Conservation (phyloP, 2,113 vertebrate species). For the Emydura subglobosa region DNA sequence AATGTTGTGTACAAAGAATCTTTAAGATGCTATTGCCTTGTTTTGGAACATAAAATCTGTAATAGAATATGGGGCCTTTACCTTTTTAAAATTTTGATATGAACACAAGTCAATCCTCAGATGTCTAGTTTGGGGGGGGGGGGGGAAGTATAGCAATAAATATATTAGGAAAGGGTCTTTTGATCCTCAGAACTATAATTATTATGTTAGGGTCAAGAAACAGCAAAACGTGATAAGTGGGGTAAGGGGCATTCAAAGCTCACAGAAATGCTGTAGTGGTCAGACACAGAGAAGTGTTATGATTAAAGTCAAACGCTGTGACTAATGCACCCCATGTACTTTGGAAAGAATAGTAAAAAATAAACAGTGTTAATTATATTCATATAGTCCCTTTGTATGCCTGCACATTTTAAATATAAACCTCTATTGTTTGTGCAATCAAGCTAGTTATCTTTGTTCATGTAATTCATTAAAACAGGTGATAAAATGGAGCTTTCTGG, state of each 20-base stretch:
- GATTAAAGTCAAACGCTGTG: neutral
- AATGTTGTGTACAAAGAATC: neutral
- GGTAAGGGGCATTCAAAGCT: neutral
- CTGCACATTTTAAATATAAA: neutral
- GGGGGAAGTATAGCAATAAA: conserved; percentile 10
- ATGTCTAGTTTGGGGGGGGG: neutral
- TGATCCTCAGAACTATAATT: neutral
- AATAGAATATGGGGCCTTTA: neutral
- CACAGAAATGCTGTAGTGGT: neutral
- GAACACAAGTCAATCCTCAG: neutral
- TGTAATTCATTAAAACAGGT: neutral
- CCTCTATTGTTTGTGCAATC: neutral
- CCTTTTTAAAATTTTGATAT: neutral
- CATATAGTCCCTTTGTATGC: neutral
- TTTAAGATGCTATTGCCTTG: neutral
- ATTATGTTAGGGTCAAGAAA: neutral
- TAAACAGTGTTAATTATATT: neutral
- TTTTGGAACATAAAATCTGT: neutral
- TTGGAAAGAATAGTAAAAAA: neutral
- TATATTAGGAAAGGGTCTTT: neutral
- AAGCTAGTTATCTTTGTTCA: neutral
- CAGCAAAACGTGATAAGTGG: neutral
- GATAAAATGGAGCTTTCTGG: neutral
- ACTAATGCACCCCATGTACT: neutral
- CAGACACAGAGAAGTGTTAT: neutral